phyloP scores from a whole-genome alignment of 1,140 invertebrate species.

The Cotesia typhae region DNA sequence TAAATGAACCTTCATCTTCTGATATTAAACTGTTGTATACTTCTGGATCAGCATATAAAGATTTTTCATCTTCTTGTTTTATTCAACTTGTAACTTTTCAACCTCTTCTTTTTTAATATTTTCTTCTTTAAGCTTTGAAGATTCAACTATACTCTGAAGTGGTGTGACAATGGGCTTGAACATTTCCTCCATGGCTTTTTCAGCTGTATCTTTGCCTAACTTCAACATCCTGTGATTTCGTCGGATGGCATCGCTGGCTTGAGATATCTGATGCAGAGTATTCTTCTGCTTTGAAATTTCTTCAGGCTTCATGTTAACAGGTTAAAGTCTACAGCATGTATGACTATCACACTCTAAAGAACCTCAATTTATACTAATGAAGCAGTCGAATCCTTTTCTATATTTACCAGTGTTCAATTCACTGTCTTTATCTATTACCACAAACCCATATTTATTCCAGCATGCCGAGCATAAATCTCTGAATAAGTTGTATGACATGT shows the following conservation, averaged over 20 bases:
- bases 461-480: no score
- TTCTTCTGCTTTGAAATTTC: slow-evolving; percentile 24
- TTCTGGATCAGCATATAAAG: no score
- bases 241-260: slow-evolving; percentile 38
- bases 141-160: slow-evolving; percentile 26
- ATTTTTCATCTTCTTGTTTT: no score
- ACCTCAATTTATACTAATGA: slow-evolving; percentile 18
- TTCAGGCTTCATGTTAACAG: neutral
- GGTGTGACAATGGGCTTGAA: slow-evolving; percentile 36
- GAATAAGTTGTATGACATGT: neutral
- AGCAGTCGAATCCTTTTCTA: slow-evolving; percentile 26
- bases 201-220: slow-evolving; percentile 11
- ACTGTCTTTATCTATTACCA: slow-evolving; percentile 21
- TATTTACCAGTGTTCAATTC: slow-evolving; percentile 6
- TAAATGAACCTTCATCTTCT: no score
- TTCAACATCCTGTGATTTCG: slow-evolving; percentile 39
- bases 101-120: no score
- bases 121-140: neutral
- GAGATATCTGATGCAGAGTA: slow-evolving; percentile 31
- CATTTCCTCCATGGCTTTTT: slow-evolving; percentile 27
- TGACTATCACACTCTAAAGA: neutral
- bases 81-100: no score
- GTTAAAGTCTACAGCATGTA: no score
- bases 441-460: slow-evolving; percentile 14
- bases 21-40: no score